Evolutionary conservation across 1,140 invertebrate genomes (phyloP).

Genomic region (Probaryconus sp.): DNA sequence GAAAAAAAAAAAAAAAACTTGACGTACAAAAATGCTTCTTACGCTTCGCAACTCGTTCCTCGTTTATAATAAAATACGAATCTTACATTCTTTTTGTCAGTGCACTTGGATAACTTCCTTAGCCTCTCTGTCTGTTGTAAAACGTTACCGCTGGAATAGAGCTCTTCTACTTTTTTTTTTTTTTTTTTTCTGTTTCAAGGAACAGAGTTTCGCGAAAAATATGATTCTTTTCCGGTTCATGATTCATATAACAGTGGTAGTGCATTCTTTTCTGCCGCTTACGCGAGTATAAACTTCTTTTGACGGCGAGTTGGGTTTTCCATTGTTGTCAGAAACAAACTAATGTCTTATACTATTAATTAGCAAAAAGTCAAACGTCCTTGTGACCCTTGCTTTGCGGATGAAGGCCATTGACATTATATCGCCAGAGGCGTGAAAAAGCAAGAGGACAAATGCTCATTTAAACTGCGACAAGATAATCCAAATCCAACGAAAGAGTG

Average conservation of each 20-base stretch:
- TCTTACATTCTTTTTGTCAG: too few relatives aligned
- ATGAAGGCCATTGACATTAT: not conserved
- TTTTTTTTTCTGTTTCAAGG: not conserved
- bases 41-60: too few relatives aligned
- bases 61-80: too few relatives aligned
- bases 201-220: not conserved
- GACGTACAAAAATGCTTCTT: too few relatives aligned
- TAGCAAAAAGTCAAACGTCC: not conserved
- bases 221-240: not conserved
- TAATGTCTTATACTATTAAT: not conserved
- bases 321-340: not conserved
- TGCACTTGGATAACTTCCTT: too few relatives aligned
- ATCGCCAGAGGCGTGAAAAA: not conserved
- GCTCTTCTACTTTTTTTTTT: too few relatives aligned
- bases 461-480: too few relatives aligned
- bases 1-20: too few relatives aligned
- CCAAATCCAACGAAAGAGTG: too few relatives aligned
- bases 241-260: not conserved
- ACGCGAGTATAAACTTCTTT: not conserved
- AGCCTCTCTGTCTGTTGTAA: too few relatives aligned
- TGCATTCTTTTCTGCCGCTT: not conserved
- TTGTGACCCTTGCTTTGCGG: not conserved
- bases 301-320: not conserved
- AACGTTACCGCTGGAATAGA: too few relatives aligned
- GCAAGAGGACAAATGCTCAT: not conserved